Base-by-base conservation (phyloP, 2,113 vertebrate species). In the Phylloscopus trochiloides region DNA sequence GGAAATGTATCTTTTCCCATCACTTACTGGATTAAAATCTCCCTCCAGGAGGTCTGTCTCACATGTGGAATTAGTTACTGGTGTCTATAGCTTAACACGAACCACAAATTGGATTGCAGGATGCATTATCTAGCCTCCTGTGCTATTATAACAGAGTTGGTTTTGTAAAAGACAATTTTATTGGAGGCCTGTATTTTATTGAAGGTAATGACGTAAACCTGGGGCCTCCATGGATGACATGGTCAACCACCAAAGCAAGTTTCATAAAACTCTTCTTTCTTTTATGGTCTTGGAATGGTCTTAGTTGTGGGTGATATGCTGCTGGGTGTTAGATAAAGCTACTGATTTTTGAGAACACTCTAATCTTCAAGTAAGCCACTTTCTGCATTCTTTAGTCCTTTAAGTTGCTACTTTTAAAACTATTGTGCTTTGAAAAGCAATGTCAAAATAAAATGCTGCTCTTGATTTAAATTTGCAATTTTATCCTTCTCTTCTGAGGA, bases 11-110 rank as follows among this genome's bases (percentile, higher is more conserved):
- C 48, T 86, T 86, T 82, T 83, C 25, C 70, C 63, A 77, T 94
- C 72, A 34, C 43, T 74, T 61, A 59, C 36, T 93, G 95, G 59
- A 88, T 93, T 83, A 86, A 89, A 75, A 62, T 68, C 28, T 61
- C 58, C 43, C 63, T 29, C 29, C 0, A 0, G 66, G 86, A 93
- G 42, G 52, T 93, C 70, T 93, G n/a, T 94, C 55, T 92, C 61
- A 51, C 74, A 82, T 89, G 36, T 91, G 94, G 86, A 95, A 89
- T 97, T 90, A 86, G 51, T 92, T 95, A 67, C 36, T 92, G 86
- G 48, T 94, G 79, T 92, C 92, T 94, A 26, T 93, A 92, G 67
- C 67, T 93, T 93, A 80, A 85, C 3, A 14, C 7, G 62, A 86
- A 78, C 90, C 94, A 82, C 91, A 85, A 88, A 89, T 79, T 76